phyloP scores from a whole-genome alignment of 2,888 invertebrate species.

The Caenorhabditis sp. region DNA sequence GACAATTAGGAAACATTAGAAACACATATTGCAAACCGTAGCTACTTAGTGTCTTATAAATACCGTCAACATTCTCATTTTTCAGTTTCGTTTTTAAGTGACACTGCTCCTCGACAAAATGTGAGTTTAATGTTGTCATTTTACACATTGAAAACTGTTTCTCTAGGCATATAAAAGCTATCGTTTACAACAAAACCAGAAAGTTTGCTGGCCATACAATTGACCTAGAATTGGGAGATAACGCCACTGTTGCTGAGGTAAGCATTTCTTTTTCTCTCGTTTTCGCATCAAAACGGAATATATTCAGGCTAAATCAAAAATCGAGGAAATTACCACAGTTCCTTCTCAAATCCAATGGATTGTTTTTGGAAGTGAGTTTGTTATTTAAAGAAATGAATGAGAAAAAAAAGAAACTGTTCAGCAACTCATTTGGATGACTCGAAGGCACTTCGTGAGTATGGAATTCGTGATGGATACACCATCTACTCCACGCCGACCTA shows the following conservation, averaged over 20 bases:
- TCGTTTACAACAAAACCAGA: conserved; percentile 75
- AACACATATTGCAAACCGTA: conserved; percentile 27
- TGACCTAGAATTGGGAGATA: conserved; percentile 60
- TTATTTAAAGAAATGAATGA: not conserved
- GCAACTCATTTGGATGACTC: conserved; percentile 66
- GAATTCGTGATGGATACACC: conserved; percentile 73
- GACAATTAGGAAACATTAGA: no score
- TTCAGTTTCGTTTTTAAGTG: conserved; percentile 1
- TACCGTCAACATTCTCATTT: not conserved
- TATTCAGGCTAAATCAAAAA: conserved; percentile 66
- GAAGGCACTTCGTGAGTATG: conserved; percentile 57
- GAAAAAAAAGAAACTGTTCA: conserved; percentile 37
- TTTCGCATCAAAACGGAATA: not conserved
- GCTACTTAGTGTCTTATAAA: conserved; percentile 45
- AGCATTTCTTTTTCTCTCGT: no score
- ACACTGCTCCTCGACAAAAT: conserved; percentile 21
- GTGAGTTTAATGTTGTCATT: no score
- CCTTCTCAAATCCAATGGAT: conserved; percentile 70
- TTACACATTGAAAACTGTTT: not conserved
- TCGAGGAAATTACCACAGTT: conserved; percentile 66
- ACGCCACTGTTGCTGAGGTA: conserved; percentile 67
- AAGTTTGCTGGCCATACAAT: conserved; percentile 73
- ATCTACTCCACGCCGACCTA: conserved; percentile 74
- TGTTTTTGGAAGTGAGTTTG: conserved; percentile 69
- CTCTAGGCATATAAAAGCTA: conserved; percentile 71